Evolutionary conservation across 2,797 vertebrate species (phyloP), one percentile per base, ranked within the genome.

Genomic region (Danio albolineatus): DNA sequence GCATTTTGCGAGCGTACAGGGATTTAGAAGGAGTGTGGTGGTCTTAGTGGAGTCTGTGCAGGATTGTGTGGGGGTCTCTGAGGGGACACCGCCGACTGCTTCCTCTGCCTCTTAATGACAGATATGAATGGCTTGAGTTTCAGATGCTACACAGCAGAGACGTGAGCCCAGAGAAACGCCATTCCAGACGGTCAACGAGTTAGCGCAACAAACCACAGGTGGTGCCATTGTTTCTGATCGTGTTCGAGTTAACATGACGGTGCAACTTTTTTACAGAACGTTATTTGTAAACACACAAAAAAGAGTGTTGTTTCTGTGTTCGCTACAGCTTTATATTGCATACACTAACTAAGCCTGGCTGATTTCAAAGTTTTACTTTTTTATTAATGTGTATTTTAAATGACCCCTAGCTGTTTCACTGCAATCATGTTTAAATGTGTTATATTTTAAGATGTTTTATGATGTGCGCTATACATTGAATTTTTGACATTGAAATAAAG

Each of bases 21-120:
- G 85, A 87, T 87, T 86, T 87, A 28, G 70, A 54, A 43, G 17
- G 80, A 85, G 73, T 81, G 84, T 76, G 62, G 53, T 76, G 70
- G 79, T 79, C 71, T 85, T 85, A 79, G 70, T 78, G 19, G 60
- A 65, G 74, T 77, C 73, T 84, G 83, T 77, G 82, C 70, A 76
- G 73, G 73, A 81, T 83, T 76, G 83, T 65, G 82, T 86, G 28
- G 70, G 43, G 66, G 70, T 80, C 79, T 87, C 76, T 19, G 14
- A 59, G 70, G 84, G 75, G n/a, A 44, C 60, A 49, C 60, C 14
- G 73, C 80, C 71, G 80, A 71, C 69, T 74, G 69, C 54, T 78
- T 53, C 46, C 41, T 67, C 75, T 79, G 71, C 78, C 66, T 75
- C 56, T 82, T 84, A 82, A 78, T 80, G 77, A 76, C 82, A 66